Evolutionary conservation across 64 coral and sea anemone genomes (phyloP), one percentile per base, ranked within the genome.

Genomic region (Montipora efflorescens): DNA sequence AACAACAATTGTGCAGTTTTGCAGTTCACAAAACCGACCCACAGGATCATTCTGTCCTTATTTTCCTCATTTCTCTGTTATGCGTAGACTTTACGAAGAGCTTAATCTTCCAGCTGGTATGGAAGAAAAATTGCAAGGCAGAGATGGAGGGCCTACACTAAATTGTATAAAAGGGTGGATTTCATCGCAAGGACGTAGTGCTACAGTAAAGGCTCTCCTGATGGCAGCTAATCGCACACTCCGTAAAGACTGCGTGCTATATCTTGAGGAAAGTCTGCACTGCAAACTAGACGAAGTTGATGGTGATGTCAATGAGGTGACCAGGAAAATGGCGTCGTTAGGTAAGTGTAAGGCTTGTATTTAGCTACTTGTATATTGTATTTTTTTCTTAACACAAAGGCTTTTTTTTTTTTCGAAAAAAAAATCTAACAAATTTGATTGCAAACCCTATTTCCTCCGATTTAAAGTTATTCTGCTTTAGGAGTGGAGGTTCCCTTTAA

Each of bases 101-200:
- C 79, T 95, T 53, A 25, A 67, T 4, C 80, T 95, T 14, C 93
- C 93, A 12, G 15, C 14, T 43, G 61, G 78, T 19, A 71, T 51
- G 51, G 76, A 85, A 22, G 51, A 71, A 8, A 19, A 25, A 14
- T 70, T 95, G 82, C 5, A 90, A 66, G 80, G 25, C 5, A 49
- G 18, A 67, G 15, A 47, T 15, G 93, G 80, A 81, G 77, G 93
- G 5, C 93, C 79, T 7, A 90, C 93, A 3, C 14, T n/a, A 12
- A 90, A 84, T 25, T 57, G 89, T 36, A 88, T 95, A 10, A 77
- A 1, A 11, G 88, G 87, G 6, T 95, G 93, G 93, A 72, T 88
- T 75, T 84, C 64, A 43, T 72, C 43, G 19, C 19, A 51, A 14
- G 93, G 93, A 10, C 59, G 80, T 7, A 45, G 18, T 23, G 93